phyloP scores from a whole-genome alignment of 2,888 invertebrate species.

The Heteropelma amictum region DNA sequence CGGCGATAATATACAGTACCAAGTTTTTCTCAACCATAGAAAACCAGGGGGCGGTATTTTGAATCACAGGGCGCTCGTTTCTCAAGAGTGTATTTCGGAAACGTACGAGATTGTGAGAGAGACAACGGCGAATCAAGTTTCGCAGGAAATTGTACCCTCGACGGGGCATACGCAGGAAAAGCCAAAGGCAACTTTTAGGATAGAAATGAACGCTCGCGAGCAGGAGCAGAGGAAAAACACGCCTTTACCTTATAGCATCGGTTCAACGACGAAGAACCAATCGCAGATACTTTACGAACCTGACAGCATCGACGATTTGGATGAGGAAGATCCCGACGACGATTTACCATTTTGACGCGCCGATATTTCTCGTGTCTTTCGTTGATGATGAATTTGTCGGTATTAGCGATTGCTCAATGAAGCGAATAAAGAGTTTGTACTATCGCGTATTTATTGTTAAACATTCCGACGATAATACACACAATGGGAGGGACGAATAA shows the following conservation, averaged over 20 bases:
- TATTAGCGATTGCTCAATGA: not conserved
- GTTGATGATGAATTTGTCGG: not conserved
- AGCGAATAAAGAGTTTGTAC: conserved; percentile 50
- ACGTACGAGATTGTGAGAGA: conserved; percentile 65
- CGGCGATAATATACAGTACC: conserved; percentile 61
- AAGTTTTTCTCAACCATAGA: conserved; percentile 61
- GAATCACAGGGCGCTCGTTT: conserved; percentile 64
- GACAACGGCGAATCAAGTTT: conserved; percentile 29
- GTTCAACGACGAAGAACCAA: conserved; percentile 55
- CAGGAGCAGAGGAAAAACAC: conserved; percentile 71
- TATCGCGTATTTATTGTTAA: conserved; percentile 68
- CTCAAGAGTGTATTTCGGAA: conserved; percentile 60
- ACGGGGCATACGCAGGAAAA: conserved; percentile 46
- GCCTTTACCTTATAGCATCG: conserved; percentile 69
- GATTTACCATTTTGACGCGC: conserved; percentile 84
- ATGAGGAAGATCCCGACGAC: conserved; percentile 93
- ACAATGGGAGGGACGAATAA: conserved; percentile 26
- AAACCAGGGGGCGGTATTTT: conserved; percentile 68
- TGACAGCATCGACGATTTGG: conserved; percentile 89
- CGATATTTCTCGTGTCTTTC: conserved; percentile 51
- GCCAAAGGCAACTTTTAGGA: conserved; percentile 70
- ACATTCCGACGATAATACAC: conserved; percentile 52
- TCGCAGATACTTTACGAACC: conserved; percentile 86
- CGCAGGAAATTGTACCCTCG: conserved; percentile 5
- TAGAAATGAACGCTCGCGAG: conserved; percentile 72